Base-by-base conservation (phyloP, 1,140 invertebrate species). In the Bombus sibiricus region DNA sequence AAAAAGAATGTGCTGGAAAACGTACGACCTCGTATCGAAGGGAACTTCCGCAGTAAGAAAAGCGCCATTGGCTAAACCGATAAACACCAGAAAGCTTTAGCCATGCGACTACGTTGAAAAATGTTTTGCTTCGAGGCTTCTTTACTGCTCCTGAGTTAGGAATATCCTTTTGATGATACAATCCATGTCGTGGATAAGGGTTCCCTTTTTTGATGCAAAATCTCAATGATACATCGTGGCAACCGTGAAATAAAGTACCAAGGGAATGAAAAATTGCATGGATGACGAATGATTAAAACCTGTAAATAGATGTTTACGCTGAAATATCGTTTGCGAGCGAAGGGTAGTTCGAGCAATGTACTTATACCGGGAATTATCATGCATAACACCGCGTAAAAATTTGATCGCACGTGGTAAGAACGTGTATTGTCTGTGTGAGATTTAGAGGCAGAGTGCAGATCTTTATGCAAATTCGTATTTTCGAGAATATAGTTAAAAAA, bases 51-150 rank as follows among this genome's bases (percentile, higher is more conserved):
- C 1, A 43, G 37, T 39, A 15, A 41, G 18, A 47, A 59, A 85
- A 91, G 88, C 68, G 91, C 91, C 91, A 91, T 87, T 90, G 91
- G 91, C 91, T 90, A 90, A 92, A 92, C 85, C 91, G 89, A 92
- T 92, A 92, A 91, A 92, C 91, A 92, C 75, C 89, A 83, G 83
- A 92, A 92, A 86, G 91, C 91, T 92, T 91, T 92, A 88, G 84
- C 62, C 64, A 41, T 39, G 18, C 73, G 59, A 68, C 62, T 77
- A 83, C 53, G 64, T 81, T 83, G 83, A 86, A 90, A 88, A 90
- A 90, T 90, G 82, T 86, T 75, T 83, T 68, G 81, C 73, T 83
- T 59, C 80, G 76, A 88, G 66, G 64, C 66, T 81, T 90, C 39
- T 90, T 47, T 68, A 22, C 43, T 76, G 47, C 32, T 28, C 3